A percentile compares a stretch with the other conserved stretches of the same genome.
Evolutionary conservation across 2,888 invertebrate species (phyloP).

Genomic region (Eucera pruinosa): DNA sequence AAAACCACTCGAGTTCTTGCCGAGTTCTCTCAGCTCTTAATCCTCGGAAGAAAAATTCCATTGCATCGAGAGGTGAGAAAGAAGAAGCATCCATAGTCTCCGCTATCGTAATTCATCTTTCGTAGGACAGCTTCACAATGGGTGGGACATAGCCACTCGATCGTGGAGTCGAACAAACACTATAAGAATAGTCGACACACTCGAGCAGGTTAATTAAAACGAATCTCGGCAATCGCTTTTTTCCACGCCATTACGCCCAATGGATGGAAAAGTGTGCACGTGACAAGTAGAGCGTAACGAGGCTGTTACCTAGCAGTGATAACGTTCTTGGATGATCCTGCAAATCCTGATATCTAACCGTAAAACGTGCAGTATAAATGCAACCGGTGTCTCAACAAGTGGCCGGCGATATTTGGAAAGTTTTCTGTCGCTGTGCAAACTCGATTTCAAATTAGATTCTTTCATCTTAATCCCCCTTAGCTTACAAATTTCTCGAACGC

Average conservation of each 20-base stretch:
- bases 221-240: constrained; percentile 46
- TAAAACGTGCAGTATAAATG: not conserved
- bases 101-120: not conserved
- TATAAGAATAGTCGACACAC: constrained; percentile 11
- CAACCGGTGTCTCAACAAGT: not conserved
- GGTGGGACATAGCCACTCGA: not conserved
- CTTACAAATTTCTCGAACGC: no score
- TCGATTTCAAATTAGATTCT: not conserved
- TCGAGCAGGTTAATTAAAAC: constrained; percentile 55
- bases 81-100: not conserved
- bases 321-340: constrained; percentile 43
- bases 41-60: not conserved
- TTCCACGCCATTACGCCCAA: constrained; percentile 40
- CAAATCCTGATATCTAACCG: constrained; percentile 48
- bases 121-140: not conserved
- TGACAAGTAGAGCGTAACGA: constrained; percentile 44
- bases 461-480: no score
- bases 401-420: not conserved
- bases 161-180: not conserved
- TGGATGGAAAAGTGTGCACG: constrained; percentile 27
- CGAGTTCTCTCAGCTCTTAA: not conserved
- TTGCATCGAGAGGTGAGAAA: not conserved
- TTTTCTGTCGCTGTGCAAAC: not conserved
- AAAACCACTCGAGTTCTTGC: not conserved
- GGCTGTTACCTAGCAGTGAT: constrained; percentile 23